Conservation (phyloP, 2,113 vertebrate genomes). For the Peromyscus californicus region DNA sequence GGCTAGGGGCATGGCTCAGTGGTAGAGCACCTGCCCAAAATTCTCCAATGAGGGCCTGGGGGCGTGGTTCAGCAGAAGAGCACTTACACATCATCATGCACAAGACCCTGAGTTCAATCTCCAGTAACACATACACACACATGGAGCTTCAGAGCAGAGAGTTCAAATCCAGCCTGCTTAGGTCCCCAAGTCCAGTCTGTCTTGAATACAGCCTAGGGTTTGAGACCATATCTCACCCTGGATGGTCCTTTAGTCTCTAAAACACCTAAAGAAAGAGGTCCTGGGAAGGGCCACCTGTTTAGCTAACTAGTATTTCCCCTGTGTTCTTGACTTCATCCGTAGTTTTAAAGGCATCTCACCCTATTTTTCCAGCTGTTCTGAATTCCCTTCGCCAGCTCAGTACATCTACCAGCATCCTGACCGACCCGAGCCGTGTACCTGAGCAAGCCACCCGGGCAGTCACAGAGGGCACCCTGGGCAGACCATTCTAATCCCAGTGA, state of each 20-base stretch:
- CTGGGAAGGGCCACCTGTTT: not conserved
- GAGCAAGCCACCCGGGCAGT: slow-evolving; percentile 94
- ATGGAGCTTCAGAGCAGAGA: not conserved
- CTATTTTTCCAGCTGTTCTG: slow-evolving; percentile 90
- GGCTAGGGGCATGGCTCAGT: not conserved
- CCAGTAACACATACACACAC: too few species aligned
- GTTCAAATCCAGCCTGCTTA: not conserved
- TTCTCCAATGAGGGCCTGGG: not conserved
- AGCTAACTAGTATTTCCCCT: not conserved
- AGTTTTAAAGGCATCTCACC: not conserved
- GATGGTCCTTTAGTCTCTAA: not conserved
- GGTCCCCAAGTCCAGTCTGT: not conserved
- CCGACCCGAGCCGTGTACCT: slow-evolving; percentile 91
- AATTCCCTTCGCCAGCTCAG: slow-evolving; percentile 97
- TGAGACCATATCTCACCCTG: not conserved
- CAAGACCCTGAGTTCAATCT: not conserved
- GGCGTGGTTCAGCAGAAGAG: not conserved
- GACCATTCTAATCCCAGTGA: slow-evolving; percentile 79
- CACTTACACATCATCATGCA: not conserved
- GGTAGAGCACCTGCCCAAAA: not conserved
- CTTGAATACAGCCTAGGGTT: not conserved
- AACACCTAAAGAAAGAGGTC: not conserved
- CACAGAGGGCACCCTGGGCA: slow-evolving; percentile 80
- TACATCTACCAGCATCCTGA: slow-evolving; percentile 95
- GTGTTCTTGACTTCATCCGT: not conserved